Percentiles rank a stretch among this genome's conserved stretches.
Evolutionary conservation across 2,113 vertebrate genomes (phyloP).

Genomic region (Scalopus aquaticus): DNA sequence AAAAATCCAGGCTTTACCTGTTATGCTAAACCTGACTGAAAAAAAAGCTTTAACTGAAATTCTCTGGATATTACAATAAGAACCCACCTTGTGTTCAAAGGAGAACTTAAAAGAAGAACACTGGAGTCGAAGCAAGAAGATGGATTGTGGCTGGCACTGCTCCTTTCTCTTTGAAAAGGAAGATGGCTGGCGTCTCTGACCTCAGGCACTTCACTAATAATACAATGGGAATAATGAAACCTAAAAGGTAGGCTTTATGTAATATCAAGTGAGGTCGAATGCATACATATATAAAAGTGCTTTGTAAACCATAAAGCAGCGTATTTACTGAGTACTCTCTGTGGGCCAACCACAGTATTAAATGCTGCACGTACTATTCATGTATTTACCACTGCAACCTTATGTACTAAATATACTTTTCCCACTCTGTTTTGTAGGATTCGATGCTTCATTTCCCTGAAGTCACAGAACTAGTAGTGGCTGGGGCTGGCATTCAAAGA

Average conservation of each 20-base stretch:
- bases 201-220: neutral
- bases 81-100: neutral
- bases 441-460: neutral
- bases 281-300: neutral
- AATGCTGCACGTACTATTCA: neutral
- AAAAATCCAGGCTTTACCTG: neutral
- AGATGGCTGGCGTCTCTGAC: neutral
- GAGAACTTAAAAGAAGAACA: neutral
- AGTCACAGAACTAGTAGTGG: neutral
- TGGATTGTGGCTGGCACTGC: neutral
- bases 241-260: neutral
- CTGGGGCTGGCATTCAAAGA: neutral
- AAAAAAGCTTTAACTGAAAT: neutral
- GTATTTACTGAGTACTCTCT: neutral
- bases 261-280: neutral
- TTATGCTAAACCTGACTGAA: neutral
- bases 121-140: neutral
- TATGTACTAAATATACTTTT: neutral
- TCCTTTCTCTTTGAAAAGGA: neutral
- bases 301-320: neutral
- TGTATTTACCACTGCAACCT: neutral
- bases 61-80: neutral
- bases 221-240: neutral
- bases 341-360: neutral
- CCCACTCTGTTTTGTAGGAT: neutral